These are phyloP conservation scores for Paralichthys olivaceus DNA, from an alignment of 2,113 vertebrate genomes.

Conservation along the genomic window DNA sequence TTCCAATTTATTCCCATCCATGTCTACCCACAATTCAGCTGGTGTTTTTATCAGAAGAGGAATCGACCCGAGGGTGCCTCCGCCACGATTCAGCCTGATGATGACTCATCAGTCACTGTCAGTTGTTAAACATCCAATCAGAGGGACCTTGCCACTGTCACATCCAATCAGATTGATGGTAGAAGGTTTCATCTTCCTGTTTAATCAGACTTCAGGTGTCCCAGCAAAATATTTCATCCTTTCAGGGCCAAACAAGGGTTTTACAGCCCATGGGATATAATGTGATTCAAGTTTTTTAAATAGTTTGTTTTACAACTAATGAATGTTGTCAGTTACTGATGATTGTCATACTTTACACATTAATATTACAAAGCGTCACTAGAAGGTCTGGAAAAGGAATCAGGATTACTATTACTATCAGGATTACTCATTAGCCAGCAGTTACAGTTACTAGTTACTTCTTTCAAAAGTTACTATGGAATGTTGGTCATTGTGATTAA, in stretches of 20 bases:
- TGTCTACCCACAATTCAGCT: constrained; percentile 41
- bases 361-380: background rate
- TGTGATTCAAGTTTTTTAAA: background rate
- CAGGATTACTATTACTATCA: too few species aligned
- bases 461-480: too few species aligned
- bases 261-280: background rate
- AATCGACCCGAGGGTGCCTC: constrained; percentile 54
- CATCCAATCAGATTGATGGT: constrained; percentile 68
- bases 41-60: constrained; percentile 59
- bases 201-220: constrained; percentile 56
- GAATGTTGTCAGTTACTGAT: constrained; percentile 4
- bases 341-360: background rate
- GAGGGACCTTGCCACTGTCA: constrained; percentile 75
- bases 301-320: background rate
- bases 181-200: constrained; percentile 60
- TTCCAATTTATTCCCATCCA: background rate
- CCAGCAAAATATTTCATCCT: constrained; percentile 41
- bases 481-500: too few species aligned
- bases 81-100: constrained; percentile 9
- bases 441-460: too few species aligned
- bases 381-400: background rate
- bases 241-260: constrained; percentile 1
- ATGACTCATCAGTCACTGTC: constrained; percentile 78
- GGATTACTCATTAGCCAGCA: too few species aligned
- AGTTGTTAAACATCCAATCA: constrained; percentile 78